These are phyloP conservation scores for Astatotilapia flaviijosephi DNA, from an alignment of 2,113 vertebrate genomes.

Conservation along the genomic window DNA sequence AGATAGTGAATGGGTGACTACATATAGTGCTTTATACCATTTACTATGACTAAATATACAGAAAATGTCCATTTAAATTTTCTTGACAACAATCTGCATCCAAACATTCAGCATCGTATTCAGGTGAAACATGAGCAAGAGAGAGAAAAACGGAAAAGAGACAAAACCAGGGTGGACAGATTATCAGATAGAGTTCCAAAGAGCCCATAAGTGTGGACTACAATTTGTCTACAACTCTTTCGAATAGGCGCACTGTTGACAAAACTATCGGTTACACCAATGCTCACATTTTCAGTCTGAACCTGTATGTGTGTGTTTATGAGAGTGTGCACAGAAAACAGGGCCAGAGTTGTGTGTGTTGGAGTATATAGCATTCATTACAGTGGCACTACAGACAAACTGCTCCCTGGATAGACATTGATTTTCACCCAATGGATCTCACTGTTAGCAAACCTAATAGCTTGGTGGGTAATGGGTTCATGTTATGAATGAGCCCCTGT, in stretches of 20 bases:
- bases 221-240: not conserved
- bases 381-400: conserved; percentile 63
- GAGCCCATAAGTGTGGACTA: not conserved
- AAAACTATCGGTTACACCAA: conserved; percentile 12
- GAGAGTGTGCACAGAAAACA: not conserved
- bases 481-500: conserved; percentile 63
- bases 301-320: conserved; percentile 1
- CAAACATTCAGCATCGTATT: not conserved
- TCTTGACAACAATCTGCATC: not conserved
- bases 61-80: not conserved
- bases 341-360: conserved; percentile 3
- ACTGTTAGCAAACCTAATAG: conserved; percentile 72
- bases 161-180: not conserved
- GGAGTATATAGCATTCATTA: conserved; percentile 58
- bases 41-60: not conserved
- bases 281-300: not conserved
- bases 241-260: conserved; percentile 12
- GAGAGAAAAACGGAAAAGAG: not conserved
- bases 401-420: conserved; percentile 67
- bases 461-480: conserved; percentile 67
- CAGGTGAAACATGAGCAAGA: not conserved
- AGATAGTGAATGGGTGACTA: not conserved
- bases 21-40: not conserved
- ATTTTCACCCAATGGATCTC: conserved; percentile 72
- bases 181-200: not conserved